Percentiles rank a stretch among this genome's conserved stretches.
Evolutionary conservation across 2,797 vertebrate genomes (phyloP).

Genomic region (Aphelocoma californica): DNA sequence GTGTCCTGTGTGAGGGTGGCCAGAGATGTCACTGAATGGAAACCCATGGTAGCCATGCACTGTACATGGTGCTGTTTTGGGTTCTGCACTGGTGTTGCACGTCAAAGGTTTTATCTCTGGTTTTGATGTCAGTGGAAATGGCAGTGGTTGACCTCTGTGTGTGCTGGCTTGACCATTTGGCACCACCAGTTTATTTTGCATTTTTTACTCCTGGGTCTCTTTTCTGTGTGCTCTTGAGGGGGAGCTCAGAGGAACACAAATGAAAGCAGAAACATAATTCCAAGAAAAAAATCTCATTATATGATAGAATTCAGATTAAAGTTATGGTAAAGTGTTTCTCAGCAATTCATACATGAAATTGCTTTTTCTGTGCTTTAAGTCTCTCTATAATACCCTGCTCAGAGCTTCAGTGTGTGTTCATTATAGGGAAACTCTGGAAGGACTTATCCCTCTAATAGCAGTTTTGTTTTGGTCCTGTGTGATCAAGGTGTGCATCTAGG

Average conservation of each 20-base stretch:
- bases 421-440: background rate
- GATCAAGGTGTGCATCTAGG: background rate
- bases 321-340: background rate
- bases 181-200: background rate
- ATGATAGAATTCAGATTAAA: background rate
- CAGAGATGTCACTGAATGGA: background rate
- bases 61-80: background rate
- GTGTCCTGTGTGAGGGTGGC: background rate
- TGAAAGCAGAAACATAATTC: background rate
- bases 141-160: background rate
- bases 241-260: background rate
- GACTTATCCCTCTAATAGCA: background rate
- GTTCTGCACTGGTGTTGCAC: background rate
- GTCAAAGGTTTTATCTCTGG: background rate
- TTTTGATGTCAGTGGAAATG: background rate
- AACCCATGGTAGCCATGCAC: fast-evolving
- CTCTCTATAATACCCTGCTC: background rate
- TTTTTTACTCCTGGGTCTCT: background rate
- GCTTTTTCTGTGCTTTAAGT: background rate
- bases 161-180: background rate
- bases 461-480: background rate
- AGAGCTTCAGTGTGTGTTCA: background rate
- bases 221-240: background rate
- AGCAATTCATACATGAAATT: background rate
- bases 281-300: background rate